Evolutionary conservation across 2,888 invertebrate genomes (phyloP), one percentile per base, ranked within the genome.

Genomic region (Eulithis testata): DNA sequence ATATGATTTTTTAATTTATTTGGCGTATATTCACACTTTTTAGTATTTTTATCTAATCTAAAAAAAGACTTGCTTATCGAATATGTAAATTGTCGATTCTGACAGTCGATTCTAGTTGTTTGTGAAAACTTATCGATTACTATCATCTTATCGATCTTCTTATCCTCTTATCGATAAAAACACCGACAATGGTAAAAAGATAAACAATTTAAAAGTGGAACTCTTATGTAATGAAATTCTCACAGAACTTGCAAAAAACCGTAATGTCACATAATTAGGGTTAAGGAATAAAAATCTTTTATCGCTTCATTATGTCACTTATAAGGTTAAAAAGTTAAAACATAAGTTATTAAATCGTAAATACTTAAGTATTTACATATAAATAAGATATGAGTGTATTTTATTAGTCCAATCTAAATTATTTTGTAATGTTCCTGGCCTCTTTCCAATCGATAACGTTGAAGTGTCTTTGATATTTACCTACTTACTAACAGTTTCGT

Each of bases 221-320:
- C 47, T 44, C 8, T 63, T 52, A 57, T 52, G 60, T 53, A 60
- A 60, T 9, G 5, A 40, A 60, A 36, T 65, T 65, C 65, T 31
- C 65, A 60, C 56, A 55, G 44, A 64, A 60, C 49, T 64, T 57
- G 27, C 60, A 60, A 53, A 56, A 37, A 56, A 60, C 37, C 56
- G n/a, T 56, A 56, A 65, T 60, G 11, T 43, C 60, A n/a, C 47
- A 54, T 49, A 65, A 65, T 65, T 60, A 60, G 51, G 63, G 65
- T 60, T 14, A 56, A 56, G 51, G 45, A 27, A 27, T 40, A 61
- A 54, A 47, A 49, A 21, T 8, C 36, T 60, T 62, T 60, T 60
- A 65, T 31, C 4, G 55, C 55, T 56, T 45, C 21, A 60, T 60
- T 60, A 50, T 21, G 44, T 9, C 36, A 44, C n/a, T 44, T 53